These are phyloP conservation scores for Andricus quercusramuli DNA, from an alignment of 2,888 invertebrate genomes.

Conservation along the genomic window DNA sequence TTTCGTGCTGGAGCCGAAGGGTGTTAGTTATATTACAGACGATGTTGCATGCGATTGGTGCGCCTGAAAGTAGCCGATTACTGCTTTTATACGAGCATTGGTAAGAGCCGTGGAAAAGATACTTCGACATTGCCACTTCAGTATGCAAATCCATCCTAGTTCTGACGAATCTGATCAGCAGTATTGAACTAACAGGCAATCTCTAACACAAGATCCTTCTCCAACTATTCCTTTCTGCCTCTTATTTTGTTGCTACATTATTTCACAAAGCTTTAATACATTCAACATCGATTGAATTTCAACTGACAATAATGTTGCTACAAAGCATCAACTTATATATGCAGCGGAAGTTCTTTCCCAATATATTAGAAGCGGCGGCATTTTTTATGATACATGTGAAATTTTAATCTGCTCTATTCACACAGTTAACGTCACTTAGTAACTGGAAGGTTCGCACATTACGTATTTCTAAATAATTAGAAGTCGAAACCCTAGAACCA, in stretches of 20 bases:
- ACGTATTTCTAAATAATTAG: no score
- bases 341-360: conserved; percentile 14
- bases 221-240: conserved; percentile 14
- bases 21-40: conserved; percentile 47
- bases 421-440: no score
- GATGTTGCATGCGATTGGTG: conserved; percentile 41
- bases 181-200: conserved; percentile 28
- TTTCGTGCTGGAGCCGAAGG: conserved; percentile 54
- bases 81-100: conserved; percentile 21
- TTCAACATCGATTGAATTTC: background rate
- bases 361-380: background rate
- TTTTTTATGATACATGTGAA: background rate
- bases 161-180: conserved; percentile 54
- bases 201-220: conserved; percentile 4
- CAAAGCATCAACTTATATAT: background rate
- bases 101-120: conserved; percentile 53
- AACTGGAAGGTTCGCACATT: no score
- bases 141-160: conserved; percentile 55
- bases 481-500: no score
- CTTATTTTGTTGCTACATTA: conserved; percentile 11
- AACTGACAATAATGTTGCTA: background rate
- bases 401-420: no score
- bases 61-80: conserved; percentile 43
- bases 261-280: conserved; percentile 20
- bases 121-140: conserved; percentile 56